phyloP scores from a whole-genome alignment of 2,888 invertebrate genomes.

The Leucoma salicis region DNA sequence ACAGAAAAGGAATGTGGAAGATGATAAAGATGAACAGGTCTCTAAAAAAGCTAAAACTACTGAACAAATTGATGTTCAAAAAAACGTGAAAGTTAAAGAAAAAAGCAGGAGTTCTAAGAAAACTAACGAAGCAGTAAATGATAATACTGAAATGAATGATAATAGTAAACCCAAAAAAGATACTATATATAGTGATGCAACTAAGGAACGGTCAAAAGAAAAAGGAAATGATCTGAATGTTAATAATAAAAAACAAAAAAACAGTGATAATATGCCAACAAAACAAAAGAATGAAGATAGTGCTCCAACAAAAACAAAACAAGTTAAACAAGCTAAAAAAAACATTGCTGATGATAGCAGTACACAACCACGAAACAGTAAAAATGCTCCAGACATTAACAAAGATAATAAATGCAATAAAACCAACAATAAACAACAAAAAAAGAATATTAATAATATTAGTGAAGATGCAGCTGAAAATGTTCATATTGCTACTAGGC shows the following conservation, averaged over 20 bases:
- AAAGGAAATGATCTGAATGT: background rate
- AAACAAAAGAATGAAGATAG: background rate
- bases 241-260: background rate
- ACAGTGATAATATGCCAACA: no score
- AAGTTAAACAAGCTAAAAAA: background rate
- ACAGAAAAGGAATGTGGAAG: constrained; percentile 16
- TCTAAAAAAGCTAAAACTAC: constrained; percentile 9
- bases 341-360: constrained; percentile 1
- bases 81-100: constrained; percentile 3
- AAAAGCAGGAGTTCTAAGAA: constrained; percentile 5
- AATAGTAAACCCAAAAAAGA: background rate
- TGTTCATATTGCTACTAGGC: constrained; percentile 3
- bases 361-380: constrained; percentile 15
- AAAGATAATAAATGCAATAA: background rate
- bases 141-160: background rate
- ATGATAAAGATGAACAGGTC: constrained; percentile 9
- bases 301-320: background rate
- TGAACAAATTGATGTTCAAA: constrained; percentile 6
- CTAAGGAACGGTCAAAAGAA: background rate
- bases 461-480: constrained; percentile 10
- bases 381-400: constrained; percentile 10
- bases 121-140: background rate
- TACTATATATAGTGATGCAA: background rate
- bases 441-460: constrained; percentile 14
- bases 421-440: background rate